These are phyloP conservation scores for Oncorhynchus keta DNA, from an alignment of 2,113 vertebrate species.

Conservation along the genomic window DNA sequence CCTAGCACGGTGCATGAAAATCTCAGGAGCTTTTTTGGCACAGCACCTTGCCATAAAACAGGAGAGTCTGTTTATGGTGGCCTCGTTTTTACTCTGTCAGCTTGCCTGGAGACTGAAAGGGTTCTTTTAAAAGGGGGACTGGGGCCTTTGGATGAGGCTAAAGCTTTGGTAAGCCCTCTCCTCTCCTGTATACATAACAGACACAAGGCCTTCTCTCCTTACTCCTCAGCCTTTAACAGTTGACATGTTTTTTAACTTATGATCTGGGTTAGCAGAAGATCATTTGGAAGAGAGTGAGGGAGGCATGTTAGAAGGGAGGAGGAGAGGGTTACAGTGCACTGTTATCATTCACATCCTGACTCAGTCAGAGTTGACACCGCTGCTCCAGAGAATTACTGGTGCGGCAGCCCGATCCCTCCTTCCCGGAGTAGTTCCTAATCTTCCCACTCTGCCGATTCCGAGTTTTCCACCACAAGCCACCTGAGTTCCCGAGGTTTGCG, in stretches of 20 bases:
- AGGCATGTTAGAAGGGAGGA: background rate
- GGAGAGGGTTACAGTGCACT: constrained; percentile 53
- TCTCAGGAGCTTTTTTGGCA: constrained; percentile 52
- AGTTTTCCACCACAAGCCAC: background rate
- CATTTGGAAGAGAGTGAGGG: constrained; percentile 33
- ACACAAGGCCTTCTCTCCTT: constrained; percentile 55
- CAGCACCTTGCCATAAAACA: constrained; percentile 51
- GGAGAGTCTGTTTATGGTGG: constrained; percentile 58
- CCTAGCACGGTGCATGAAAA: constrained; percentile 41
- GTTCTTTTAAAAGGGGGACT: constrained; percentile 49
- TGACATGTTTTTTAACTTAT: constrained; percentile 70
- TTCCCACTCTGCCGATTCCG: constrained; percentile 21
- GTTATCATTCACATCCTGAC: constrained; percentile 58
- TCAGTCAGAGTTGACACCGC: constrained; percentile 53
- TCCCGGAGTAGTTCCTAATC: background rate
- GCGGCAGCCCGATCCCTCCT: constrained; percentile 5
- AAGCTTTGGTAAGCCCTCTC: too few relatives aligned
- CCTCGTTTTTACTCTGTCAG: constrained; percentile 51
- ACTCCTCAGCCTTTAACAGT: constrained; percentile 64
- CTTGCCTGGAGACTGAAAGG: constrained; percentile 56
- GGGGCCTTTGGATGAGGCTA: background rate
- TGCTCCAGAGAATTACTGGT: constrained; percentile 46
- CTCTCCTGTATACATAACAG: constrained; percentile 5
- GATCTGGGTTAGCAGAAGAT: constrained; percentile 67
- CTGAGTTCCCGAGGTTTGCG: constrained; percentile 49